Percentiles rank a stretch among this genome's conserved stretches.
Evolutionary conservation across 2,888 invertebrate species (phyloP).

Genomic region (Bimastos eiseni): DNA sequence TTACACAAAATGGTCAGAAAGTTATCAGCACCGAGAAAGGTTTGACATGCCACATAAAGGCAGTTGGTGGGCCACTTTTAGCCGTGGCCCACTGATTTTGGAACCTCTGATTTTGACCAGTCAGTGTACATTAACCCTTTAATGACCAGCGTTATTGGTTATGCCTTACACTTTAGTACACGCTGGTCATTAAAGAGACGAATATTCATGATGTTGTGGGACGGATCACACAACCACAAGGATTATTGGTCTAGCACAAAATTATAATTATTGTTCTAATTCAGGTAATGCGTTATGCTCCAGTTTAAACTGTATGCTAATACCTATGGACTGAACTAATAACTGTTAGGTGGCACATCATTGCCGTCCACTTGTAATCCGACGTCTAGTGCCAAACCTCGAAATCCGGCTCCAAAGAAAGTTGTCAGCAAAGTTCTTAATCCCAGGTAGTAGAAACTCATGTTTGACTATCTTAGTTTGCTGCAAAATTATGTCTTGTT

Average conservation of each 20-base stretch:
- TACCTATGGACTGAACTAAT: background rate
- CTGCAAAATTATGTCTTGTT: background rate
- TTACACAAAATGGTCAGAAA: too few relatives aligned
- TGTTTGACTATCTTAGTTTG: background rate
- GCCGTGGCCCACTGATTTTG: too few relatives aligned
- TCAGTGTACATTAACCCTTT: background rate
- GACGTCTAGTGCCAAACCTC: slow-evolving; percentile 40
- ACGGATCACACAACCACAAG: background rate
- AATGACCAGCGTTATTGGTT: too few relatives aligned
- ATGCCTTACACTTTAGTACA: too few relatives aligned
- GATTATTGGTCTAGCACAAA: background rate
- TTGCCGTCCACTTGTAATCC: slow-evolving; percentile 52
- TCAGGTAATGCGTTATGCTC: background rate
- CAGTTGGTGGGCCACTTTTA: too few relatives aligned
- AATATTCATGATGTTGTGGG: background rate
- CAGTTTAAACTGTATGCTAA: background rate
- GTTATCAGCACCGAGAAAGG: too few relatives aligned
- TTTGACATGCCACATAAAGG: too few relatives aligned
- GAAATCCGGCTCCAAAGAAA: slow-evolving; percentile 40
- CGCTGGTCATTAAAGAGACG: too few relatives aligned
- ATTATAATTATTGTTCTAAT: background rate
- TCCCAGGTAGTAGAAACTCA: slow-evolving; percentile 45
- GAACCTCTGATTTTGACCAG: background rate
- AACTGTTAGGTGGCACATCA: slow-evolving; percentile 49
- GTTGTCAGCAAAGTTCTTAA: slow-evolving; percentile 48